phyloP scores from a whole-genome alignment of 2,888 invertebrate genomes.

The Scaptomyza flava region DNA sequence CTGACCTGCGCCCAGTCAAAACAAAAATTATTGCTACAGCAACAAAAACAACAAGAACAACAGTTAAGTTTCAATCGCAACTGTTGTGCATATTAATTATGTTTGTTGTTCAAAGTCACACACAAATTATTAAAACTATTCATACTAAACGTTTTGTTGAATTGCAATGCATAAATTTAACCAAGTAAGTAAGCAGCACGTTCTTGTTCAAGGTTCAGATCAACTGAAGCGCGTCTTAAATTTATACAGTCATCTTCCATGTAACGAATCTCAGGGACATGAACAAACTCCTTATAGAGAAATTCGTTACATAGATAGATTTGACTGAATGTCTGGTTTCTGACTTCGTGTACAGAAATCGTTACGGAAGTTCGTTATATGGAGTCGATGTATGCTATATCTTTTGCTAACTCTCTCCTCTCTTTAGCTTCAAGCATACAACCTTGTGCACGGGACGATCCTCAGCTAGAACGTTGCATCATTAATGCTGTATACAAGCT shows the following conservation, averaged over 20 bases:
- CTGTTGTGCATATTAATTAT: conserved; percentile 59
- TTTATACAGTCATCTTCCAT: too few species aligned
- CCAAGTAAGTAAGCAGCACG: conserved; percentile 38
- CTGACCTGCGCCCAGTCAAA: conserved; percentile 41
- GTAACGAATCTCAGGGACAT: too few species aligned
- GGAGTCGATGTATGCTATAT: too few species aligned
- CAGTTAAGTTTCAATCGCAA: conserved; percentile 21
- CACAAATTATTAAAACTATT: neutral
- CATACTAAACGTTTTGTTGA: conserved; percentile 10
- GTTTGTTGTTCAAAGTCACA: conserved; percentile 13
- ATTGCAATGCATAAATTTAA: conserved; percentile 36
- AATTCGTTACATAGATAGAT: too few species aligned
- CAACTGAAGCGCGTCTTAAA: too few species aligned
- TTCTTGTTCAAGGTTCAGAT: conserved; percentile 47
- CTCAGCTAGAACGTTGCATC: conserved; percentile 82
- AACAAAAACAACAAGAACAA: conserved; percentile 14
- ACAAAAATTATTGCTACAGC: conserved; percentile 14
- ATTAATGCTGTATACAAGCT: conserved; percentile 80
- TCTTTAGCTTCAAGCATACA: conserved; percentile 70
- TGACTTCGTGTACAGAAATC: too few species aligned
- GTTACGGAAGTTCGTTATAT: too few species aligned
- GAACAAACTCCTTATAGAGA: too few species aligned
- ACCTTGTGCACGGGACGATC: conserved; percentile 83
- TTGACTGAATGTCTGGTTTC: too few species aligned
- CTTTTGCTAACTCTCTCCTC: too few species aligned